Percentiles rank a stretch among this genome's conserved stretches.
Evolutionary conservation across 2,888 invertebrate genomes (phyloP).

Genomic region (Ormia ochracea): DNA sequence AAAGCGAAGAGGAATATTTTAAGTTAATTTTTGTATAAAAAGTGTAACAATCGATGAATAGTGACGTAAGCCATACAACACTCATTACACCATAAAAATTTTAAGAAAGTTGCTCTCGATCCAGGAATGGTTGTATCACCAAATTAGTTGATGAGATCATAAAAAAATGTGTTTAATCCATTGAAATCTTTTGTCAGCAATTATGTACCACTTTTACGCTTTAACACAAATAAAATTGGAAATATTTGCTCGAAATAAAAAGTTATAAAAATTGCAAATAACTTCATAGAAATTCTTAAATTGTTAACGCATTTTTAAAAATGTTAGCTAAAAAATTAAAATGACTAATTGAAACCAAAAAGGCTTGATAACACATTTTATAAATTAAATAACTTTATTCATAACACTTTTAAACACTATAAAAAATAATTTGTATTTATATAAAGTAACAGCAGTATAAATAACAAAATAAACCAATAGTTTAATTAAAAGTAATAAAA

Average conservation of each 20-base stretch:
- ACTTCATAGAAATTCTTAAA: neutral
- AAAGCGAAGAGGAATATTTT: too few species aligned
- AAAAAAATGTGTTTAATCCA: too few species aligned
- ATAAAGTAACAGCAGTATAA: conserved; percentile 10
- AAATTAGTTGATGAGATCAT: too few species aligned
- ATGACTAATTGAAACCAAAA: neutral
- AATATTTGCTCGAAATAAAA: too few species aligned
- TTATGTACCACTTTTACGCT: too few species aligned
- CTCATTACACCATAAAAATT: neutral
- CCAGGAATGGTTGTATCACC: too few species aligned
- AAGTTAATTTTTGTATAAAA: too few species aligned
- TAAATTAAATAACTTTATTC: conserved; percentile 57
- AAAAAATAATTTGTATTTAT: conserved; percentile 13
- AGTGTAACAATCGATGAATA: too few species aligned
- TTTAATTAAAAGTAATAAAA: conserved; percentile 12
- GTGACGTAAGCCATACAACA: too few species aligned
- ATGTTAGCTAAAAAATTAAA: neutral
- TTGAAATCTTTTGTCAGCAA: too few species aligned
- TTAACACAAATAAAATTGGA: too few species aligned
- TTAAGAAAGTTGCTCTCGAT: neutral
- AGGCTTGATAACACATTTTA: neutral
- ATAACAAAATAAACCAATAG: conserved; percentile 44
- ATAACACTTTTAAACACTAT: conserved; percentile 39
- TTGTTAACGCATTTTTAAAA: neutral
- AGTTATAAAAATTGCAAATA: too few species aligned